A percentile compares a stretch with the other conserved stretches of the same genome.
Evolutionary conservation across 2,797 vertebrate species (phyloP).

Genomic region (Gobio occitaniae): DNA sequence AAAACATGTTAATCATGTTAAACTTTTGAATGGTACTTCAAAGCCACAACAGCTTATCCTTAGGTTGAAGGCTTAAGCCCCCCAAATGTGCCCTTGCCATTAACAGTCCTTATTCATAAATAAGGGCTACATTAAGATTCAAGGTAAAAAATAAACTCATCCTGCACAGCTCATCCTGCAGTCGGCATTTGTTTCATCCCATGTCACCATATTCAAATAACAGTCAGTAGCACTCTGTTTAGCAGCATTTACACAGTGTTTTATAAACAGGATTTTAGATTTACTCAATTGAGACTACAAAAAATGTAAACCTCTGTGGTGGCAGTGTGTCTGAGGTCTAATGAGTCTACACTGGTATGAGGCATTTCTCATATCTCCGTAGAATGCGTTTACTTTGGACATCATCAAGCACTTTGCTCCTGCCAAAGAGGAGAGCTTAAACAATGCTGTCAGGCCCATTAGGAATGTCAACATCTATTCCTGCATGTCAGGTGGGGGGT

Average conservation of each 20-base stretch:
- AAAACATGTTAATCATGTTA: too few relatives aligned
- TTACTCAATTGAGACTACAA: constrained; percentile 4
- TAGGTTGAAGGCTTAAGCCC: neutral
- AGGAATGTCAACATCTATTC: constrained; percentile 40
- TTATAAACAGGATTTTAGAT: constrained; percentile 35
- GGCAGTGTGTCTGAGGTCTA: constrained; percentile 4
- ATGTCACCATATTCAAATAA: constrained; percentile 1
- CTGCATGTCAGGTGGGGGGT: neutral
- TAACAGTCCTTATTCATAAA: neutral
- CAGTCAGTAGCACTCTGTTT: constrained; percentile 29
- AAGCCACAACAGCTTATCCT: neutral
- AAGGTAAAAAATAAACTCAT: neutral
- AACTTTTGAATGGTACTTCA: neutral
- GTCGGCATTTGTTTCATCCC: neutral
- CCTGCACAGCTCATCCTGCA: neutral
- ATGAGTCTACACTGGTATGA: constrained; percentile 18
- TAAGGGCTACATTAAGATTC: neutral
- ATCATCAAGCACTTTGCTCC: constrained; percentile 6
- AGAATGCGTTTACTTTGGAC: constrained; percentile 25
- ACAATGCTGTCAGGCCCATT: constrained; percentile 20
- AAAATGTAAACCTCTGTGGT: constrained; percentile 33
- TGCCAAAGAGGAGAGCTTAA: constrained; percentile 7
- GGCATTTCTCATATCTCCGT: constrained; percentile 22
- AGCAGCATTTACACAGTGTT: constrained; percentile 8
- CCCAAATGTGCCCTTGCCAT: neutral